Conservation (phyloP, 2,888 invertebrate species). For the Apodemia duryi region DNA sequence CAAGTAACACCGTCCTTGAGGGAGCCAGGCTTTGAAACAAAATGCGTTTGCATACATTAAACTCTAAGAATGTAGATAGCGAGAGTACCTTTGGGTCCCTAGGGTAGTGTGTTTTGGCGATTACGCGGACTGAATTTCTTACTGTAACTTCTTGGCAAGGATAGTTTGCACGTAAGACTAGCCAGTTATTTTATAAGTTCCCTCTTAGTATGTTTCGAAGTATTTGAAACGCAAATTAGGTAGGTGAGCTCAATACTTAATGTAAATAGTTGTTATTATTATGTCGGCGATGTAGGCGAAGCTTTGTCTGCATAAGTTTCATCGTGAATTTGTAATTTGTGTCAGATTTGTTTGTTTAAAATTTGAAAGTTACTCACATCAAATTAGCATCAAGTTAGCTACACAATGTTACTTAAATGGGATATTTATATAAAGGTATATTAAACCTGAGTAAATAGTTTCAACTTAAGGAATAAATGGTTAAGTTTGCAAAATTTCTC, state of each 20-base stretch:
- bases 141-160: conserved; percentile 47
- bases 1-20: conserved; percentile 67
- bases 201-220: conserved; percentile 66
- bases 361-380: neutral
- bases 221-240: conserved; percentile 76
- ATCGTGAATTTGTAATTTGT: conserved; percentile 27
- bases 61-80: conserved; percentile 78
- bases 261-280: conserved; percentile 60
- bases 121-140: conserved; percentile 75
- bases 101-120: conserved; percentile 73
- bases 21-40: conserved; percentile 77
- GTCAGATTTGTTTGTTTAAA: conserved; percentile 1
- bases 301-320: conserved; percentile 24
- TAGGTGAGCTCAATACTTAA: conserved; percentile 43
- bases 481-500: no score
- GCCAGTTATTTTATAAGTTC: conserved; percentile 68
- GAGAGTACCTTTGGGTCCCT: conserved; percentile 55
- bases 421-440: no score
- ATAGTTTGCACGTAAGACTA: conserved; percentile 74
- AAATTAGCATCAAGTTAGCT: conserved; percentile 2
- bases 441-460: no score
- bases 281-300: conserved; percentile 24
- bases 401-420: neutral
- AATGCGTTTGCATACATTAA: conserved; percentile 80
- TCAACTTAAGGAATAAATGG: no score